Percentiles rank a stretch among this genome's conserved stretches.
These are phyloP conservation scores for Actinia tenebrosa DNA, from an alignment of 64 coral and sea anemone species.

Conservation along the genomic window DNA sequence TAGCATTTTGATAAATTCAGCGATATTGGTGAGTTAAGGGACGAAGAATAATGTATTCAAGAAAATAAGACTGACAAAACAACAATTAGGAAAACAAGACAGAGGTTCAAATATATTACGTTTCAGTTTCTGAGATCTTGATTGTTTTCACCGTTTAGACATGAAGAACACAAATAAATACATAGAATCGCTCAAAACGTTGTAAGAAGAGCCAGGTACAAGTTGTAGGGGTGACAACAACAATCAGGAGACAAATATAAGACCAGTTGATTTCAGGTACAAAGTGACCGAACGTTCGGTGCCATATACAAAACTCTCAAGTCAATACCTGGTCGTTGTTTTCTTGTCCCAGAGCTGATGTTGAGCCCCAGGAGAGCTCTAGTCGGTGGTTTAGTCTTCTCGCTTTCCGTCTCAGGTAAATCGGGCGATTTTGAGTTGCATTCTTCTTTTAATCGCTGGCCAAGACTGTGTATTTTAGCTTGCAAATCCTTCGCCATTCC, in stretches of 20 bases:
- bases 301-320: slow-evolving; percentile 37
- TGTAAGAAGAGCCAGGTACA: slow-evolving; percentile 14
- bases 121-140: slow-evolving; percentile 9
- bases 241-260: background rate
- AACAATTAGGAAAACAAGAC: background rate
- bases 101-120: background rate
- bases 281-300: slow-evolving; percentile 25
- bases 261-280: slow-evolving; percentile 31
- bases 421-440: slow-evolving; percentile 77
- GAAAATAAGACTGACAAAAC: background rate
- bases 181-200: background rate
- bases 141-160: slow-evolving; percentile 4
- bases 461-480: slow-evolving; percentile 89
- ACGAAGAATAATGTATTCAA: background rate
- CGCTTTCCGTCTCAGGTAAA: slow-evolving; percentile 39
- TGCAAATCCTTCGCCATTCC: slow-evolving; percentile 87
- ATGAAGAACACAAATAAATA: background rate
- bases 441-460: slow-evolving; percentile 81
- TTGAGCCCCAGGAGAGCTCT: slow-evolving; percentile 58
- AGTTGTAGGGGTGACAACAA: slow-evolving; percentile 3
- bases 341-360: slow-evolving; percentile 42
- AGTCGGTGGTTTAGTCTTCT: slow-evolving; percentile 47
- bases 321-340: slow-evolving; percentile 45
- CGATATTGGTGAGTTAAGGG: background rate
- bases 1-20: background rate